Conservation (phyloP, 2,113 vertebrate species). For the Athene cunicularia region DNA sequence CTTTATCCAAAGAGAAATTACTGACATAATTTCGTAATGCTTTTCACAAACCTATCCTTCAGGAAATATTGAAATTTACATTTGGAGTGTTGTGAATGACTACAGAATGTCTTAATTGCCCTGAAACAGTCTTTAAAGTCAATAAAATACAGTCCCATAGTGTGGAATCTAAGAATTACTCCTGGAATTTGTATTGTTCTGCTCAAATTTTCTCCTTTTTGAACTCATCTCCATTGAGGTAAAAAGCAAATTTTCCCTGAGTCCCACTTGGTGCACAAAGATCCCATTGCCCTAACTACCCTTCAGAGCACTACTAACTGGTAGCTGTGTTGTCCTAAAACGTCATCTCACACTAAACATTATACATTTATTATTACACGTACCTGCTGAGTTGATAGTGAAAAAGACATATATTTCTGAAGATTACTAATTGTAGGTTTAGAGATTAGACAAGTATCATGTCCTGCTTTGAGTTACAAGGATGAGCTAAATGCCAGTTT, state of each 20-base stretch:
- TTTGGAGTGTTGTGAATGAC: neutral
- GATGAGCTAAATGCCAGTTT: neutral
- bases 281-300: neutral
- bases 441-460: neutral
- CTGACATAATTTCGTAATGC: neutral
- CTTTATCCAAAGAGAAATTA: slow-evolving; percentile 48
- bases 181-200: neutral
- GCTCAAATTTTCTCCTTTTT: neutral
- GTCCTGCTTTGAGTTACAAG: neutral
- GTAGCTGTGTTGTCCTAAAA: neutral
- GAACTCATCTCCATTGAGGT: neutral
- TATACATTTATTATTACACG: neutral
- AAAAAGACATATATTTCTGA: neutral
- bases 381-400: neutral
- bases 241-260: neutral
- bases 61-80: neutral
- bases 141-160: neutral
- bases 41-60: neutral
- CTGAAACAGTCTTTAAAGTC: neutral
- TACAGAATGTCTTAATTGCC: neutral
- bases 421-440: neutral
- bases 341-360: neutral
- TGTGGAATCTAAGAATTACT: neutral
- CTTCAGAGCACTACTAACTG: neutral
- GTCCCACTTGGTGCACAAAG: neutral